Evolutionary conservation across 2,797 vertebrate genomes (phyloP), one percentile per base, ranked within the genome.

Genomic region (Chelidonichthys spinosus): DNA sequence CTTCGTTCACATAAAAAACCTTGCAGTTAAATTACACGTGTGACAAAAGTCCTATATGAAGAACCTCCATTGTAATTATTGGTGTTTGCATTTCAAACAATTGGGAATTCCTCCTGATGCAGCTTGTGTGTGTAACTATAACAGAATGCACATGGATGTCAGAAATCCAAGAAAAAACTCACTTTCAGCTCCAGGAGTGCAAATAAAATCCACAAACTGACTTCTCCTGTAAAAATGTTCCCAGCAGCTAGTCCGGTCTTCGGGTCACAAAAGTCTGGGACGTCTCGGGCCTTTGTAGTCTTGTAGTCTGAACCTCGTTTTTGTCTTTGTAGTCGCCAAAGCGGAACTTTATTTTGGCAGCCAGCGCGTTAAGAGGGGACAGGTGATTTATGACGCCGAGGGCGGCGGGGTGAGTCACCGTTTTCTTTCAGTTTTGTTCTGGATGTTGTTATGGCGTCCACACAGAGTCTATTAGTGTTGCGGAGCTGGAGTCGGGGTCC

Each of bases 311-410:
- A 93, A 89, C 84, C 74, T 85, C 67, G 15, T 87, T 90, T 25
- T 72, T 83, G 88, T 85, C 90, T 91, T 90, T 93, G 89, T 89
- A 90, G 78, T 91, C 78, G 56, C 81, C 81, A 47, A 25, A 77
- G 82, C 61, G 59, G 85, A 90, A 90, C 87, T 67, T 82, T 79
- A 82, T 85, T 89, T 83, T 84, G 89, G 79, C 89, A 87, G 83
- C 86, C 85, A 60, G 25, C n/a, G 77, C 54, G 74, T 89, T 83
- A 53, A 25, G 74, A 78, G 71, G 87, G 80, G 82, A 88, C 83
- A 62, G 76, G 67, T 90, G 93, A 94, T 94, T 94, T 93, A 93
- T 74, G 86, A 59, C 0, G 1, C 71, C 0, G 42, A 17, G 75
- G 74, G 46, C 74, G 56, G 46, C 52, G 0, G 53, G 77, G 84